phyloP scores from a whole-genome alignment of 1,140 invertebrate genomes.

The Apis florea region DNA sequence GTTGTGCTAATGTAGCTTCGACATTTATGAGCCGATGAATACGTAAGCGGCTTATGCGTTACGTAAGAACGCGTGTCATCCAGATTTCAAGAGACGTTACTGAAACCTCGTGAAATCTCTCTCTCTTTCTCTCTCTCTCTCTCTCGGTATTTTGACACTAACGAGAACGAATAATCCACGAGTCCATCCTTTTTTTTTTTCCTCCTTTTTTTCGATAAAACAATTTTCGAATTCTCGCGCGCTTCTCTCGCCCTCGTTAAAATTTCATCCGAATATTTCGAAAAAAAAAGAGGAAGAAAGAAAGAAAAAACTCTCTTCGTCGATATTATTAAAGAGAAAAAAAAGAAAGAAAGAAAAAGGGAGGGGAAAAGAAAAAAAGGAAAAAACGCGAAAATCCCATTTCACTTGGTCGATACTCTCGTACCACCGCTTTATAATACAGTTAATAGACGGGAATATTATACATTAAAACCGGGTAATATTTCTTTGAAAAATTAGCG shows the following conservation, averaged over 20 bases:
- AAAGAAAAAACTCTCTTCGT: background rate
- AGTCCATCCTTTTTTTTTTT: constrained; percentile 29
- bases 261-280: background rate
- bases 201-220: background rate
- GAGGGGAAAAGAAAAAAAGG: too few species aligned
- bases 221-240: background rate
- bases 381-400: too few species aligned
- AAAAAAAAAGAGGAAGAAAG: too few species aligned
- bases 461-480: background rate
- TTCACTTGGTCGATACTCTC: too few species aligned
- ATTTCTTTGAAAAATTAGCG: constrained; percentile 17
- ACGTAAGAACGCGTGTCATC: constrained; percentile 42
- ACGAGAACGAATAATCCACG: constrained; percentile 30
- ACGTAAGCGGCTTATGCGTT: constrained; percentile 42
- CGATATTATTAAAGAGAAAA: background rate
- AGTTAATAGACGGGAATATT: background rate
- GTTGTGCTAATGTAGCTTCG: constrained; percentile 18
- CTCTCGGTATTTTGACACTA: constrained; percentile 42
- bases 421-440: background rate
- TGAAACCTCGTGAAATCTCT: constrained; percentile 4
- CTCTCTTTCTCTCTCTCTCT: background rate
- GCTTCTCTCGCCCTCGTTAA: background rate
- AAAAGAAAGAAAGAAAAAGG: background rate
- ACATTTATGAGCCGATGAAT: constrained; percentile 50
- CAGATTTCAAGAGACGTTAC: constrained; percentile 45